phyloP scores from a whole-genome alignment of 1,140 invertebrate species.

The Platyscapa corneri region DNA sequence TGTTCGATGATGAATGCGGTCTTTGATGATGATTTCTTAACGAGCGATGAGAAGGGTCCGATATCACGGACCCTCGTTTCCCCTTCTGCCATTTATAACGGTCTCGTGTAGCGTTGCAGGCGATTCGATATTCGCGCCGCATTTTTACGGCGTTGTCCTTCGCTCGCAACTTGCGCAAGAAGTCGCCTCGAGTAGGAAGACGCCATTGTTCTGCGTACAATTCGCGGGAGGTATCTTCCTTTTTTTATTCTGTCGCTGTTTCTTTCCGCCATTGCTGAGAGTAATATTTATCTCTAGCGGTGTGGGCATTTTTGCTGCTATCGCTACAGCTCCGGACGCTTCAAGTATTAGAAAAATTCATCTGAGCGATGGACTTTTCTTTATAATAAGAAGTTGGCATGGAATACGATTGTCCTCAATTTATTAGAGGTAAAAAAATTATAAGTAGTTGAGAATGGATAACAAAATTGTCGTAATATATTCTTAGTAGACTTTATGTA shows the following conservation, averaged over 20 bases:
- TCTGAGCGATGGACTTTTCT: background rate
- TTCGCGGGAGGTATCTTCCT: background rate
- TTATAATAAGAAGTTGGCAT: background rate
- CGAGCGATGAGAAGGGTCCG: conserved; percentile 70
- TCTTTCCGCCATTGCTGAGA: background rate
- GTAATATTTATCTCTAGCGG: background rate
- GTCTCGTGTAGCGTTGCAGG: background rate
- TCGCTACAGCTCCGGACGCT: background rate
- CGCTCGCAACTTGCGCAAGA: conserved; percentile 22
- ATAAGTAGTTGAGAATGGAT: background rate
- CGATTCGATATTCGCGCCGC: conserved; percentile 15
- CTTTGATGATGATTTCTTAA: conserved; percentile 66
- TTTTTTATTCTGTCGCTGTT: background rate
- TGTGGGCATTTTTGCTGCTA: background rate
- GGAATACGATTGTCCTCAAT: background rate
- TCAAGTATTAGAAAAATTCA: background rate
- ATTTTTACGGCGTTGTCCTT: conserved; percentile 33
- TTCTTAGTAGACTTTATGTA: background rate
- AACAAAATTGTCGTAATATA: background rate
- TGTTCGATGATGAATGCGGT: conserved; percentile 69
- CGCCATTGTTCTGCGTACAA: conserved; percentile 10
- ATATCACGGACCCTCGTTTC: conserved; percentile 58
- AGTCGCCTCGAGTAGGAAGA: conserved; percentile 2
- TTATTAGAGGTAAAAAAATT: no score
- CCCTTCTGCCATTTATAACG: background rate